Percentiles rank a stretch among this genome's conserved stretches.
These are phyloP conservation scores for Lampropteryx suffumata DNA, from an alignment of 2,888 invertebrate genomes.

Conservation along the genomic window DNA sequence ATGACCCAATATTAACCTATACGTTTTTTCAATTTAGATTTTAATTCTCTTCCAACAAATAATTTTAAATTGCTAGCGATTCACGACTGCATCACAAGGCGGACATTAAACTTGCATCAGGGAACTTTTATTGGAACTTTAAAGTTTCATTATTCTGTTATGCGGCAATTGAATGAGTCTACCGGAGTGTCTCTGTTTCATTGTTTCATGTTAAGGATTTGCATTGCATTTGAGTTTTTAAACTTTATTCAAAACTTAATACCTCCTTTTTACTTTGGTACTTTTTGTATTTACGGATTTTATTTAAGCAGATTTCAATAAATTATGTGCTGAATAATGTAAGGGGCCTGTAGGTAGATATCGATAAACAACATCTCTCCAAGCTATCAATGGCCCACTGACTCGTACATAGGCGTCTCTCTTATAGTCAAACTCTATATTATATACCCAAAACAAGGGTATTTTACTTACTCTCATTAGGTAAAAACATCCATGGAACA, in stretches of 20 bases:
- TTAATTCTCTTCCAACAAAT: constrained; percentile 7
- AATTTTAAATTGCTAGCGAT: constrained; percentile 8
- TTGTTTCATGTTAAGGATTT: constrained; percentile 24
- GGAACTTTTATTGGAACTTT: constrained; percentile 64
- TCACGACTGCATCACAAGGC: constrained; percentile 52
- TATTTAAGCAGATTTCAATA: too few species aligned
- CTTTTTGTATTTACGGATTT: too few species aligned
- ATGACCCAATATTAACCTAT: too few species aligned
- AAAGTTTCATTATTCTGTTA: constrained; percentile 43
- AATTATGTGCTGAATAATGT: too few species aligned
- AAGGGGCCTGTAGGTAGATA: too few species aligned
- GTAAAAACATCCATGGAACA: too few species aligned
- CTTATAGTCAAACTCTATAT: background rate
- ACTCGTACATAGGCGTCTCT: constrained; percentile 15
- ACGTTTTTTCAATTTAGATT: background rate
- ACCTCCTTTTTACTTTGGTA: too few species aligned
- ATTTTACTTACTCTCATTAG: too few species aligned
- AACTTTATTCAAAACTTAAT: too few species aligned
- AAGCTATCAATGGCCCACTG: constrained; percentile 8
- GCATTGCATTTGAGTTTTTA: too few species aligned
- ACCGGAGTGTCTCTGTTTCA: constrained; percentile 28
- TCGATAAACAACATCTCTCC: too few species aligned
- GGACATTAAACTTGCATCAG: constrained; percentile 76
- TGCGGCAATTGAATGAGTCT: constrained; percentile 14
- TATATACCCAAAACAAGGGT: too few species aligned